Evolutionary conservation across 2,113 vertebrate genomes (phyloP), one percentile per base, ranked within the genome.

Genomic region (Semicossyphus pulcher): DNA sequence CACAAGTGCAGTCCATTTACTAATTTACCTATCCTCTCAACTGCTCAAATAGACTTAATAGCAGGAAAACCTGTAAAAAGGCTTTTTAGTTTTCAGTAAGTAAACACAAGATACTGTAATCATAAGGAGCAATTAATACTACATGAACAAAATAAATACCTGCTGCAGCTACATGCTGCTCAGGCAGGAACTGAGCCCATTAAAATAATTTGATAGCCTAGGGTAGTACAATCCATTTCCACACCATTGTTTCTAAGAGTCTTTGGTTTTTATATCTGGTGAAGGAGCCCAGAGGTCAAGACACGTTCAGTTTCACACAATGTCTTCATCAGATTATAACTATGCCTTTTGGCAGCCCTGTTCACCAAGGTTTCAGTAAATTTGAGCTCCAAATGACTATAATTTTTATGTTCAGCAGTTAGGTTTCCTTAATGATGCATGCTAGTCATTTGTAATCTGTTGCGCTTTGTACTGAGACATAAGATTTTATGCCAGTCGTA

Each of bases 391-490:
- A 34, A 42, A 49, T 20, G 34, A 47, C 16, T 18, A 9, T 36
- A 36, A 67, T 5, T 71, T 34, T 16, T 16, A 21, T 65, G 42
- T 53, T 23, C 52, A 42, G 59, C 47, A 34, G 16, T 28, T 2
- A 12, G 14, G 26, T 52, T 66, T 66, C 23, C 25, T 48, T 58
- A 70, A 52, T 57, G 47, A 47, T 53, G 11, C 3, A 3, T 57
- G 32, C 37, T 15, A 21, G 15, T 32, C 28, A 51, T 54, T 47
- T 44, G 54, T 37, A 29, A 29, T 26, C 9, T 31, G 47, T 10
- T 36, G 20, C 16, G 5, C 7, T 23, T 34, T 41, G 21, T 61
- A 29, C 26, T 16, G 21, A 62, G 16, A 57, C 60, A 36, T 21
- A 26, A 26, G 15, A 7, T 10, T 26, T 48, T 34, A 57, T 2